Evolutionary conservation across 2,113 vertebrate species (phyloP).

Genomic region (Electrona antarctica): DNA sequence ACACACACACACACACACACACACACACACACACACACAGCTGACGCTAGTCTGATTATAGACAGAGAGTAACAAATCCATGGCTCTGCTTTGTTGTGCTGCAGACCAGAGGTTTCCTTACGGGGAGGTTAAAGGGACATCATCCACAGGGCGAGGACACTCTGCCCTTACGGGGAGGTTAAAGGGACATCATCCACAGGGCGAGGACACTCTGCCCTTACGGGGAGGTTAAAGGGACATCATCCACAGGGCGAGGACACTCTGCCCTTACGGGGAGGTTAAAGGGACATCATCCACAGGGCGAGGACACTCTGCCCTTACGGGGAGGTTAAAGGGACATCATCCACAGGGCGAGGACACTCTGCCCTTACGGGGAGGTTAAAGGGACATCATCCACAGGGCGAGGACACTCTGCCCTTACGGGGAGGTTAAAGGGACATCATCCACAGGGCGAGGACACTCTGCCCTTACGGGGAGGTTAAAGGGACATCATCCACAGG

Average conservation of each 20-base stretch:
- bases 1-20: slow-evolving; percentile 37
- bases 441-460: background rate
- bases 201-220: too few relatives aligned
- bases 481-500: background rate
- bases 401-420: too few relatives aligned
- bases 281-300: background rate
- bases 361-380: slow-evolving; percentile 6
- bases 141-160: background rate
- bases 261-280: slow-evolving; percentile 6
- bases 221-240: slow-evolving; percentile 12
- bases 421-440: slow-evolving; percentile 12
- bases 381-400: background rate
- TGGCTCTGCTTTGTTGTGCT: slow-evolving; percentile 2
- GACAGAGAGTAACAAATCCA: slow-evolving; percentile 8
- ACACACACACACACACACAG: slow-evolving; percentile 13
- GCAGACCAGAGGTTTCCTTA: slow-evolving; percentile 5
- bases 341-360: background rate
- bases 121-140: slow-evolving; percentile 12
- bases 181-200: background rate
- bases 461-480: slow-evolving; percentile 6
- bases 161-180: background rate
- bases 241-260: background rate
- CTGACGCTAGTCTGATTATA: slow-evolving; percentile 32
- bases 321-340: slow-evolving; percentile 12
- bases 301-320: too few relatives aligned